Base-by-base conservation (phyloP, 92 coral and sea anemone genomes). In the Anthopleura xanthogrammica region DNA sequence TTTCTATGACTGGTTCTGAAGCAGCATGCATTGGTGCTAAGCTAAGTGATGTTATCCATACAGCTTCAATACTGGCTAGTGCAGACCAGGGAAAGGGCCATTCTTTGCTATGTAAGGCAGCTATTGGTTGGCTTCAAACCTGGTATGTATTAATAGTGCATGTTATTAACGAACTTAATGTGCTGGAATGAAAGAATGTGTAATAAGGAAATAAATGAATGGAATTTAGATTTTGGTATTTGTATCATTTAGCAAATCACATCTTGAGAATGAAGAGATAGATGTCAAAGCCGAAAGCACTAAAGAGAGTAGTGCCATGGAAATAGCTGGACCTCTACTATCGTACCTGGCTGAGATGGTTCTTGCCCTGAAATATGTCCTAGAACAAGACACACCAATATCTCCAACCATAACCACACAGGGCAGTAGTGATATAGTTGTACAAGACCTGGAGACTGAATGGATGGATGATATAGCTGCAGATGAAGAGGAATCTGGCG, bases 381-480 rank as follows among this genome's bases (percentile, higher is more conserved):
- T 91, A 64, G 98, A 96, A 40, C 92, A 91, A 76, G 98, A 93
- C 77, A 93, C 87, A 12, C 94, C 91, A 13, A 86, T 78, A n/a
- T 90, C 93, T 2, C 92, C 92, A n/a, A 83, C 91, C 17, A 87
- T 87, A 54, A 78, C 83, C 1, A 71, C 88, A 58, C 86, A 86
- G 56, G 92, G 91, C n/a, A 98, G 91, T 29, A 91, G 93, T 10
- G 94, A 94, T 78, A 12, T 90, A 20, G 82, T 90, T 81, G 80
- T 91, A 36, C 97, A 93, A 72, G 99, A 96, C 75, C 83, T 90
- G 29, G 98, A 94, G 66, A 87, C 99, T 78, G 99, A 96, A 76
- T 95, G 99, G 93, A 95, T 95, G 80, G 99, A 96, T 75, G 98
- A 93, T 81, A 88, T 91, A 79, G 93, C 89, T 79, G 97, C 91